These are phyloP conservation scores for Drosophila ohnishii DNA, from an alignment of 1,140 invertebrate genomes.

Conservation along the genomic window DNA sequence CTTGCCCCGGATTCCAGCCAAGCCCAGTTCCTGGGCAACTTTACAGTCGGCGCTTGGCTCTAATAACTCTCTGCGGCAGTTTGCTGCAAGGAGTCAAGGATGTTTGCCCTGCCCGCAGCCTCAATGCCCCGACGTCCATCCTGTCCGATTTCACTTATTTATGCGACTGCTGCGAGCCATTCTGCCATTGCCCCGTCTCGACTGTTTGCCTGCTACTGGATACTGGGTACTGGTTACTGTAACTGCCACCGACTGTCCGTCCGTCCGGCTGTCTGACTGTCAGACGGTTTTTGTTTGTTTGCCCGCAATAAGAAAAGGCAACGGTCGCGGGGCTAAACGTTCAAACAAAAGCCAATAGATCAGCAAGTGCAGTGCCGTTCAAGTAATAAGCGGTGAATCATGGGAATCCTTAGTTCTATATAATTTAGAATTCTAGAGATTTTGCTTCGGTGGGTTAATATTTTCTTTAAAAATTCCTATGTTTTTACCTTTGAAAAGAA, in stretches of 20 bases:
- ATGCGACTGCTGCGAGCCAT: constrained; percentile 43
- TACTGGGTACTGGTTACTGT: constrained; percentile 23
- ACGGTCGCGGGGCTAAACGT: constrained; percentile 31
- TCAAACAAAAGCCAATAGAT: constrained; percentile 45
- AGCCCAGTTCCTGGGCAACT: constrained; percentile 12
- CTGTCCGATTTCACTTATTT: constrained; percentile 59
- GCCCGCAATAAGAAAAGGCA: constrained; percentile 45
- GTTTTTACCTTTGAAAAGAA: no score
- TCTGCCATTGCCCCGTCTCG: constrained; percentile 15
- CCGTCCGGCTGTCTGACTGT: constrained; percentile 6
- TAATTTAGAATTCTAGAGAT: no score
- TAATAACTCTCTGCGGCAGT: constrained; percentile 31
- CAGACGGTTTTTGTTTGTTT: constrained; percentile 38
- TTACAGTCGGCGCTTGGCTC: constrained; percentile 19
- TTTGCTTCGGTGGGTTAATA: no score
- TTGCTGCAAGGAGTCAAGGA: constrained; percentile 59
- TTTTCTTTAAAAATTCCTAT: no score
- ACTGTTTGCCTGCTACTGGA: constrained; percentile 32
- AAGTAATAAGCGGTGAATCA: background rate
- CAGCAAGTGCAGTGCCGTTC: background rate
- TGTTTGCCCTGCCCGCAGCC: constrained; percentile 42
- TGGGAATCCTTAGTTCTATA: no score
- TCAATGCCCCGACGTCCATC: constrained; percentile 23
- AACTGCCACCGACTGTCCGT: constrained; percentile 36
- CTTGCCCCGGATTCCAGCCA: constrained; percentile 59